These are phyloP conservation scores for Folsomia manolachei DNA, from an alignment of 2,888 invertebrate species.

Conservation along the genomic window DNA sequence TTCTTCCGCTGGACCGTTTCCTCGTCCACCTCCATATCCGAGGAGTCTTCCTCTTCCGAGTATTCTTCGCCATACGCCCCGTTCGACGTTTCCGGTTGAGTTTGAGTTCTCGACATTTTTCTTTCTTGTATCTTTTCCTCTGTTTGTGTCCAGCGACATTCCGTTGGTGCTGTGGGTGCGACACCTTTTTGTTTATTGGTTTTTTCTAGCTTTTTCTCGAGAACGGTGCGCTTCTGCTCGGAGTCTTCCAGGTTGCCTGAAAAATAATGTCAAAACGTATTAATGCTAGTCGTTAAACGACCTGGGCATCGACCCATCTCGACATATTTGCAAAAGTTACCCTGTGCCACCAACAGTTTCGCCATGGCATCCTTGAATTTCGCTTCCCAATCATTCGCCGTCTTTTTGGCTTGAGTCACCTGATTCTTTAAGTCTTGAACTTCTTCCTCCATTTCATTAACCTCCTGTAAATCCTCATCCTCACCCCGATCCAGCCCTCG, in stretches of 20 bases:
- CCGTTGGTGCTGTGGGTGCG: constrained; percentile 41
- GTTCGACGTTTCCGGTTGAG: constrained; percentile 62
- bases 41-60: constrained; percentile 34
- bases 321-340: too few relatives aligned
- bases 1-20: constrained; percentile 59
- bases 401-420: constrained; percentile 56
- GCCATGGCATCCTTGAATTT: constrained; percentile 61
- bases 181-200: constrained; percentile 57
- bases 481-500: constrained; percentile 57
- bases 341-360: constrained; percentile 40
- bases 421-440: constrained; percentile 47
- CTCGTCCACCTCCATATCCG: constrained; percentile 61
- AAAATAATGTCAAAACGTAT: too few relatives aligned
- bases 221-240: constrained; percentile 69
- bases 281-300: too few relatives aligned
- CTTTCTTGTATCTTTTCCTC: constrained; percentile 45
- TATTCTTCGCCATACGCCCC: constrained; percentile 53
- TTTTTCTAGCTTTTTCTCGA: constrained; percentile 74
- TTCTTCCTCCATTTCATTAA: constrained; percentile 56
- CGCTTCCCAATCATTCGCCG: constrained; percentile 71
- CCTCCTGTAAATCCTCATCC: constrained; percentile 61
- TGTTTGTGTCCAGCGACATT: constrained; percentile 47
- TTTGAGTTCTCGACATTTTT: constrained; percentile 39
- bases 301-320: too few relatives aligned
- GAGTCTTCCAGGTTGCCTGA: constrained; percentile 65